phyloP scores from a whole-genome alignment of 2,797 vertebrate genomes.

The Hylomyscus alleni region DNA sequence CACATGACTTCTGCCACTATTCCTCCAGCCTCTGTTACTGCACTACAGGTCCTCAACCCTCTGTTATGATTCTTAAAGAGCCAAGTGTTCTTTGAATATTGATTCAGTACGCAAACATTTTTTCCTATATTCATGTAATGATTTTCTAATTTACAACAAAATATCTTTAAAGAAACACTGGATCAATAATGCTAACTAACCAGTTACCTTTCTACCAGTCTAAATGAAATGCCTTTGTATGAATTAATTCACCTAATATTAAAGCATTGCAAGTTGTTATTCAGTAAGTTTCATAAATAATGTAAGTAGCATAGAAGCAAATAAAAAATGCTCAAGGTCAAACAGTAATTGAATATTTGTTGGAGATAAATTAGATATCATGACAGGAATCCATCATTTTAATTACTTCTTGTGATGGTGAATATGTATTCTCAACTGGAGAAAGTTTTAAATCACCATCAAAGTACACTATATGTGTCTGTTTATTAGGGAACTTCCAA shows the following conservation, averaged over 20 bases:
- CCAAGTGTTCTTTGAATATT: background rate
- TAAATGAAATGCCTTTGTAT: background rate
- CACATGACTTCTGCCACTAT: rapidly evolving
- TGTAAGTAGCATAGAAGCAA: background rate
- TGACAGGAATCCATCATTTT: background rate
- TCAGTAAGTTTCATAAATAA: background rate
- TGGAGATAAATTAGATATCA: background rate
- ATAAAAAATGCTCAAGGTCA: background rate
- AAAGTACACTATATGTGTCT: background rate
- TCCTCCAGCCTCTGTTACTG: rapidly evolving
- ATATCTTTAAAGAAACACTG: conserved; percentile 9
- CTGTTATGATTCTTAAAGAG: background rate
- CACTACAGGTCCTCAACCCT: background rate
- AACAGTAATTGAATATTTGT: background rate
- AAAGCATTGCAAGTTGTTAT: background rate
- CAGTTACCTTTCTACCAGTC: background rate
- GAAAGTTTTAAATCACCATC: background rate
- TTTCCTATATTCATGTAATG: background rate
- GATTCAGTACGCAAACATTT: background rate
- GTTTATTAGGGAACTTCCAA: background rate
- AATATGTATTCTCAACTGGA: background rate
- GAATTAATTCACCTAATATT: background rate
- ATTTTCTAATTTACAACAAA: background rate
- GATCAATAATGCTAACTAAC: background rate
- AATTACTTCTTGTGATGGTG: background rate